A percentile compares a stretch with the other conserved stretches of the same genome.
Conservation (phyloP, 2,888 invertebrate genomes). For the Ophion ellenae region DNA sequence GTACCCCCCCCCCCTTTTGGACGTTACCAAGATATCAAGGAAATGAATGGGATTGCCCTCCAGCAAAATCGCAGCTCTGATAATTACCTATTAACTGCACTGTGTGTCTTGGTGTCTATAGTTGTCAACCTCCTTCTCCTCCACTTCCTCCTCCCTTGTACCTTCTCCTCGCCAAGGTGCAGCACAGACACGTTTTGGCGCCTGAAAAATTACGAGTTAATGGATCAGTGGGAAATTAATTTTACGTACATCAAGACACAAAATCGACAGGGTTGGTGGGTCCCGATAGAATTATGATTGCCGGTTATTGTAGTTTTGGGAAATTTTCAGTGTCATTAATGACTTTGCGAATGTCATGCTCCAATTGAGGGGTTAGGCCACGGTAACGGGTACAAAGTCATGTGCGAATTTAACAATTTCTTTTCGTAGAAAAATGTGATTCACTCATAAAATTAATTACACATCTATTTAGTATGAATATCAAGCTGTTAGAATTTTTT, state of each 20-base stretch:
- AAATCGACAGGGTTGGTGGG: not conserved
- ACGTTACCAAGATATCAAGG: conserved; percentile 81
- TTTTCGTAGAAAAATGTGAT: too few species aligned
- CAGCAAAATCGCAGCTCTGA: conserved; percentile 78
- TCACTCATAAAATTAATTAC: too few species aligned
- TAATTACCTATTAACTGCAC: conserved; percentile 81
- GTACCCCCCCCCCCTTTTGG: conserved; percentile 47
- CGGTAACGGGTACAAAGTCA: too few species aligned
- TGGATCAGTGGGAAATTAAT: conserved; percentile 1
- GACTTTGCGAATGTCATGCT: not conserved
- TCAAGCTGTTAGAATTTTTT: too few species aligned
- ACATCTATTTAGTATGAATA: too few species aligned
- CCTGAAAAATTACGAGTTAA: conserved; percentile 4
- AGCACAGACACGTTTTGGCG: conserved; percentile 15
- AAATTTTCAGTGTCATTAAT: not conserved
- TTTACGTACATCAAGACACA: not conserved
- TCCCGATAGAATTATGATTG: not conserved
- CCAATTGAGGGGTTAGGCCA: not conserved
- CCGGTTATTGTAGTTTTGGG: not conserved
- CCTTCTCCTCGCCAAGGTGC: conserved; percentile 9
- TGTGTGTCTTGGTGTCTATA: conserved; percentile 65
- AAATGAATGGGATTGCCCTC: conserved; percentile 81
- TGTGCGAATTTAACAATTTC: too few species aligned
- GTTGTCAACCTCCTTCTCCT: conserved; percentile 39
- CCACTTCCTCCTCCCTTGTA: not conserved